Percentiles rank a stretch among this genome's conserved stretches.
phyloP scores from a whole-genome alignment of 2,113 vertebrate genomes.

The Struthidea cinerea region DNA sequence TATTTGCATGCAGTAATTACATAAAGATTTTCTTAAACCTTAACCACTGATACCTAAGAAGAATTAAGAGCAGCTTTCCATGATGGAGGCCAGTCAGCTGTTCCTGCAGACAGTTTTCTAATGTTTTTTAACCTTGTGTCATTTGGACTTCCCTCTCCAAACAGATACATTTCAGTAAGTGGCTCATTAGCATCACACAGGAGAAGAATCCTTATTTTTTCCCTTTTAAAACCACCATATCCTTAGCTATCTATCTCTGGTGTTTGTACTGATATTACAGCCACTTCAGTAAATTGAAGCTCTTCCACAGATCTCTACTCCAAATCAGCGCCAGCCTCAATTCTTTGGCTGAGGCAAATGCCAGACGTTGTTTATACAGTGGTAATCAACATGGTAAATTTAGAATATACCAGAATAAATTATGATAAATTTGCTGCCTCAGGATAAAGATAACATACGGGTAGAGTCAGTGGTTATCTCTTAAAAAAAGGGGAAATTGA shows the following conservation, averaged over 20 bases:
- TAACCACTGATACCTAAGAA: constrained; percentile 43
- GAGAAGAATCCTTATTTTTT: constrained; percentile 46
- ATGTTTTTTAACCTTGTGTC: constrained; percentile 63
- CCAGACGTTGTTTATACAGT: constrained; percentile 80
- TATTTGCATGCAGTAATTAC: background rate
- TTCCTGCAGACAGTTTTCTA: constrained; percentile 52
- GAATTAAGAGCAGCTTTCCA: constrained; percentile 6
- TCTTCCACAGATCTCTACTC: constrained; percentile 66
- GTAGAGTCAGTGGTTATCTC: constrained; percentile 70
- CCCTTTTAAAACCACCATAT: constrained; percentile 26
- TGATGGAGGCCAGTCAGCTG: constrained; percentile 37
- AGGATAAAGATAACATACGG: constrained; percentile 76
- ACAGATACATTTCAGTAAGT: constrained; percentile 73
- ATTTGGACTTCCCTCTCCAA: constrained; percentile 63
- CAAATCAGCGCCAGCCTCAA: constrained; percentile 60
- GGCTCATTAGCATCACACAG: constrained; percentile 70
- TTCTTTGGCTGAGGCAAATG: constrained; percentile 58
- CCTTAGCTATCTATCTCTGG: constrained; percentile 65
- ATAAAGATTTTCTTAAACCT: constrained; percentile 37
- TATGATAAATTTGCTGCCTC: constrained; percentile 81
- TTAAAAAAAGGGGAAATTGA: constrained; percentile 67
- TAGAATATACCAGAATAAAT: constrained; percentile 82
- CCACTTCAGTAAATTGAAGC: constrained; percentile 68
- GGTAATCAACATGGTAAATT: constrained; percentile 83
- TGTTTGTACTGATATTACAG: constrained; percentile 69